Evolutionary conservation across 2,113 vertebrate genomes (phyloP), one percentile per base, ranked within the genome.

Genomic region (Acrocephalus arundinaceus): DNA sequence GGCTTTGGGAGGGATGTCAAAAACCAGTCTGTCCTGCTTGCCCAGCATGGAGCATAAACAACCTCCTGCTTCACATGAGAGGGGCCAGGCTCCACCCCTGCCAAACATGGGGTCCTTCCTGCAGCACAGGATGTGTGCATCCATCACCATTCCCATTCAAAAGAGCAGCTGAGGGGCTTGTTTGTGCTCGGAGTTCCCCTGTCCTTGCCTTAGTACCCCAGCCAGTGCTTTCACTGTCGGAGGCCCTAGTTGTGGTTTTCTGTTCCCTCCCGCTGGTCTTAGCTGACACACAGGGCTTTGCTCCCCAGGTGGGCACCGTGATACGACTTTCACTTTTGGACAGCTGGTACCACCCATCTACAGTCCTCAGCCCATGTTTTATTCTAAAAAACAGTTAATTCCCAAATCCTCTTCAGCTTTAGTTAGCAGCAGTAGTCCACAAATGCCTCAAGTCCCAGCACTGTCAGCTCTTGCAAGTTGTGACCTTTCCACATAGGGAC

Each of bases 61-160:
- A 22, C 41, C 46, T 78, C 37, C 46, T 78, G 25, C 28, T 37
- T 51, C 28, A 41, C 10, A 8, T 0, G 0, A 24, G 25, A 73
- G 31, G 24, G 27, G 15, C 18, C 1, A 3, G 30, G 45, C n/a
- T 33, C 30, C 17, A 39, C 7, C 15, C 18, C 35, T 3, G 3
- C 37, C 4, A 3, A 57, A 68, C 1, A 3, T 0, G 0, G 25
- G 20, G 8, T 61, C 19, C 13, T 77, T n/a, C 45, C 49, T 16
- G n/a, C 41, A 80, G 51, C 52, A 49, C 9, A 2, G 62, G 28
- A 22, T 17, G 3, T 4, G 11, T 12, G 9, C 2, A 1, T 9
- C 27, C 37, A 39, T 11, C 37, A 39, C 30, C 10, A 1, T 11
- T 81, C n/a, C 18, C 33, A 8, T 30, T 49, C 49, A 1, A 35